These are phyloP conservation scores for Drepana falcataria DNA, from an alignment of 2,888 invertebrate species.

Conservation along the genomic window DNA sequence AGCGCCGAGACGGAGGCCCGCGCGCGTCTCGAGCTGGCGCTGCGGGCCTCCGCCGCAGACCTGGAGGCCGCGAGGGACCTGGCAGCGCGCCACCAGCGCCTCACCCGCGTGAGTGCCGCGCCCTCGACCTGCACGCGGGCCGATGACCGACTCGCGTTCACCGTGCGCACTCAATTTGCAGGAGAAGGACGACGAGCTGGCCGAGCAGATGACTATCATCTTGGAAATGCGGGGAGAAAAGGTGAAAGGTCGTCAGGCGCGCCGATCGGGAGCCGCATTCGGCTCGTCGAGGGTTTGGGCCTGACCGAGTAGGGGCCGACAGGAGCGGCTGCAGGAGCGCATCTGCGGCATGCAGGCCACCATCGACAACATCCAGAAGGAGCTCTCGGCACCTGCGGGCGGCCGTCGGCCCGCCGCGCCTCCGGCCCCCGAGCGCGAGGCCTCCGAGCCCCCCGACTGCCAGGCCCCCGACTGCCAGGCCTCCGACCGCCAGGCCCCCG, in stretches of 20 bases:
- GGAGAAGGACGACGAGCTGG: conserved; percentile 43
- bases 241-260: conserved; percentile 21
- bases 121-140: background rate
- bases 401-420: conserved; percentile 22
- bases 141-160: background rate
- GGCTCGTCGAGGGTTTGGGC: background rate
- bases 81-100: conserved; percentile 1
- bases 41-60: background rate
- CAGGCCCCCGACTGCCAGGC: conserved; percentile 15
- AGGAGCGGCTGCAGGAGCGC: conserved; percentile 49
- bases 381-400: conserved; percentile 42
- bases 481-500: background rate
- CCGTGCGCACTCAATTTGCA: conserved; percentile 15
- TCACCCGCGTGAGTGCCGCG: background rate
- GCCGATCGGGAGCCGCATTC: background rate
- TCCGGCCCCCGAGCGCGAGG: conserved; percentile 15
- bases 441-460: conserved; percentile 17
- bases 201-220: conserved; percentile 41
- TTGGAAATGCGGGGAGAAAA: conserved; percentile 46
- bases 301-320: background rate
- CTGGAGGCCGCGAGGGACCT: conserved; percentile 6
- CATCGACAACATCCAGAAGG: conserved; percentile 58
- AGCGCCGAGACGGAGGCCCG: background rate
- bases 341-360: conserved; percentile 46
- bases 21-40: background rate